Percentiles rank a stretch among this genome's conserved stretches.
phyloP scores from a whole-genome alignment of 1,140 invertebrate genomes.

The Thereuonema tuberculata region DNA sequence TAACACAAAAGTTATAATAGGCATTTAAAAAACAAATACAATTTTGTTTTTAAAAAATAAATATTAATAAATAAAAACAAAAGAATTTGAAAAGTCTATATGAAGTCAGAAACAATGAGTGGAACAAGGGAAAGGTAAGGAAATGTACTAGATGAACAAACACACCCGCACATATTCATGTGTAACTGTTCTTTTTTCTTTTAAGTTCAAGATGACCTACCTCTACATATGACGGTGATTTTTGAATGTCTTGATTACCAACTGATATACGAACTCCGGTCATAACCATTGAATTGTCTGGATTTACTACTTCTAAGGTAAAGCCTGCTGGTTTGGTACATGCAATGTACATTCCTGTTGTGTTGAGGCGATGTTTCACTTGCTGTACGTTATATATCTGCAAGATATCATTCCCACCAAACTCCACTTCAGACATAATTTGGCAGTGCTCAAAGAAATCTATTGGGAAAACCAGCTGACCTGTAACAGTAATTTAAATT shows the following conservation, averaged over 20 bases:
- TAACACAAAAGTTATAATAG: slow-evolving; percentile 20
- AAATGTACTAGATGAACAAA: too few relatives aligned
- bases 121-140: too few relatives aligned
- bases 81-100: neutral
- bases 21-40: too few relatives aligned
- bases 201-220: too few relatives aligned
- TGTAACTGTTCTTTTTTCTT: too few relatives aligned
- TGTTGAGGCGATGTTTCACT: slow-evolving; percentile 82
- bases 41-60: too few relatives aligned
- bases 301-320: slow-evolving; percentile 73
- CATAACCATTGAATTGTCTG: slow-evolving; percentile 67
- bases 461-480: slow-evolving; percentile 59
- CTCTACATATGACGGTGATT: slow-evolving; percentile 70
- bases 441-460: slow-evolving; percentile 96
- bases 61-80: slow-evolving; percentile 4
- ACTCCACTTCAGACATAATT: slow-evolving; percentile 81
- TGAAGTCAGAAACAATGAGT: too few relatives aligned
- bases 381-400: slow-evolving; percentile 93
- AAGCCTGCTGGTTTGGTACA: slow-evolving; percentile 79
- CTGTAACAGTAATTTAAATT: slow-evolving; percentile 24
- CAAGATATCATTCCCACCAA: slow-evolving; percentile 85
- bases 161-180: too few relatives aligned
- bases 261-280: slow-evolving; percentile 66
- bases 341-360: slow-evolving; percentile 75
- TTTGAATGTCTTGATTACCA: slow-evolving; percentile 70